Percentiles rank a stretch among this genome's conserved stretches.
phyloP scores from a whole-genome alignment of 1,140 invertebrate genomes.

The Myzus persicae region DNA sequence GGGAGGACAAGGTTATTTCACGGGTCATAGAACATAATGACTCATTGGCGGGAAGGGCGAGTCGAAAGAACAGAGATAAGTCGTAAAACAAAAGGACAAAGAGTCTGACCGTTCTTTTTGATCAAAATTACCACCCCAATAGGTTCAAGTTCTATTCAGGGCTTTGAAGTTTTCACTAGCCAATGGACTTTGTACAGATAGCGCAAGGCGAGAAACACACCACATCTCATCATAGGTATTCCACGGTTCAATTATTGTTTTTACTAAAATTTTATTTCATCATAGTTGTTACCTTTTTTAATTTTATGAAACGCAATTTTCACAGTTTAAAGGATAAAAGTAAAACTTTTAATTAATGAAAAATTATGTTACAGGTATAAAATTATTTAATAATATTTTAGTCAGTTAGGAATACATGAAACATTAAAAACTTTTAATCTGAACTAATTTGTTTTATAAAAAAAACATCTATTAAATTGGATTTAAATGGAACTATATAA shows the following conservation, averaged over 20 bases:
- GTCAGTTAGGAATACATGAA: neutral
- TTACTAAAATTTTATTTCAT: neutral
- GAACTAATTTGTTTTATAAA: neutral
- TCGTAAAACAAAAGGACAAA: slow-evolving; percentile 27
- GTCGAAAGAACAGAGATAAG: neutral
- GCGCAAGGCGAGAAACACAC: neutral
- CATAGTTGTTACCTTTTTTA: neutral
- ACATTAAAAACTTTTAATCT: neutral
- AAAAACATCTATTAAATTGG: too few species aligned
- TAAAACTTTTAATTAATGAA: neutral
- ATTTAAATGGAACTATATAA: too few species aligned
- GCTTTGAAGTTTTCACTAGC: neutral
- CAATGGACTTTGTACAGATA: neutral
- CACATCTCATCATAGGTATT: neutral
- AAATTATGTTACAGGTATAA: neutral
- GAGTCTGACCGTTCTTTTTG: slow-evolving; percentile 19
- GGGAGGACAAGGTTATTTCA: slow-evolving; percentile 51
- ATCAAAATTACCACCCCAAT: neutral
- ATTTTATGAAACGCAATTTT: neutral
- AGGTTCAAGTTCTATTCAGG: neutral
- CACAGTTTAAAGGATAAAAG: neutral
- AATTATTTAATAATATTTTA: neutral
- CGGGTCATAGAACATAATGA: slow-evolving; percentile 51
- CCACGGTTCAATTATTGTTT: neutral
- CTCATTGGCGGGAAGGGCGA: slow-evolving; percentile 14